phyloP scores from a whole-genome alignment of 2,113 vertebrate genomes.

The Gnathonemus longibarbis region DNA sequence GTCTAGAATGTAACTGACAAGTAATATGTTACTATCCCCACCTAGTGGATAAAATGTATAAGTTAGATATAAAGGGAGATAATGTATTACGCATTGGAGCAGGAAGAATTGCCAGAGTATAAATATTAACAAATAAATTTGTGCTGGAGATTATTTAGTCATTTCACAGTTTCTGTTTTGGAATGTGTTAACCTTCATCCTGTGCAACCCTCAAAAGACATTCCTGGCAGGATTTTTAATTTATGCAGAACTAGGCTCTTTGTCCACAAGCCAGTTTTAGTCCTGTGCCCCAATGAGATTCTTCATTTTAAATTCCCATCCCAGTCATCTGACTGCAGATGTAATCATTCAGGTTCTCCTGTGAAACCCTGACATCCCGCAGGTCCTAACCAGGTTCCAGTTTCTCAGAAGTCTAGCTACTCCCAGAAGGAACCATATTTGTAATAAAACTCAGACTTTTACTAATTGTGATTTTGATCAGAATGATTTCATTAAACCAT shows the following conservation, averaged over 20 bases:
- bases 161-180: background rate
- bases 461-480: background rate
- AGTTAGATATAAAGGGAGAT: background rate
- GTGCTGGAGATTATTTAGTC: background rate
- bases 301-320: background rate
- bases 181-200: background rate
- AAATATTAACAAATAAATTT: background rate
- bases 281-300: background rate
- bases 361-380: background rate
- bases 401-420: background rate
- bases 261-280: slow-evolving; percentile 1
- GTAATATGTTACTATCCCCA: slow-evolving; percentile 3
- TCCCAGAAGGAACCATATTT: background rate
- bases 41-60: slow-evolving; percentile 6
- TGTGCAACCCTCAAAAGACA: background rate
- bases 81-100: background rate
- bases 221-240: background rate
- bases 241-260: background rate
- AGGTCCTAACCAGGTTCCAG: background rate
- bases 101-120: background rate
- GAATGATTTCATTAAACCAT: background rate
- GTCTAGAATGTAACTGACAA: background rate
- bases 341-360: background rate
- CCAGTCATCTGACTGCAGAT: background rate
- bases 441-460: background rate